phyloP scores from a whole-genome alignment of 2,888 invertebrate species.

The Leptopilina myrica region DNA sequence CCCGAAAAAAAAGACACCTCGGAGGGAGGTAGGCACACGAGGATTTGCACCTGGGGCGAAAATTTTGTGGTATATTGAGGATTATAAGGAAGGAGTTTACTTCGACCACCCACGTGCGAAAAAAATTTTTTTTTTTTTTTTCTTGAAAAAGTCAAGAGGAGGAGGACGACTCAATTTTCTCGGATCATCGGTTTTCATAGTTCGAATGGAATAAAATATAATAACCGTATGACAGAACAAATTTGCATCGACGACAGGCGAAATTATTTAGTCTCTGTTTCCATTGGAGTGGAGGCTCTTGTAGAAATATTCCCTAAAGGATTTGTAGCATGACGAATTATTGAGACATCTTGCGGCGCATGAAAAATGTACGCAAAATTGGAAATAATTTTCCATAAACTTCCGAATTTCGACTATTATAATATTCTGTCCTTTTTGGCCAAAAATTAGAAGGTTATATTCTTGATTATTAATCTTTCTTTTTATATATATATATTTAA shows the following conservation, averaged over 20 bases:
- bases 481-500: not conserved
- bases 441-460: not conserved
- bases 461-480: not conserved
- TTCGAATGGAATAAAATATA: not conserved
- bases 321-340: not conserved
- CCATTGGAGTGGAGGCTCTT: not conserved
- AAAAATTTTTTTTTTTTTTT: not conserved
- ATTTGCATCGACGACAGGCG: not conserved
- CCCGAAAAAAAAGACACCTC: too few species aligned
- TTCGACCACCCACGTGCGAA: constrained; percentile 30
- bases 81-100: constrained; percentile 20
- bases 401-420: too few species aligned
- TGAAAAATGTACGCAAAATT: too few species aligned
- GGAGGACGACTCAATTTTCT: constrained; percentile 19
- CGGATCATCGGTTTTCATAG: not conserved
- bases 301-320: not conserved
- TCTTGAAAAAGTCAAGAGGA: constrained; percentile 13
- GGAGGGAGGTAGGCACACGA: too few species aligned
- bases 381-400: too few species aligned
- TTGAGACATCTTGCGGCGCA: too few species aligned
- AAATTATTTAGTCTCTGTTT: constrained; percentile 18
- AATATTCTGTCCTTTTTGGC: not conserved
- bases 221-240: not conserved
- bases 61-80: not conserved
- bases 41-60: constrained; percentile 38